phyloP scores from a whole-genome alignment of 2,888 invertebrate genomes.

The Pandemis cinnamomeana region DNA sequence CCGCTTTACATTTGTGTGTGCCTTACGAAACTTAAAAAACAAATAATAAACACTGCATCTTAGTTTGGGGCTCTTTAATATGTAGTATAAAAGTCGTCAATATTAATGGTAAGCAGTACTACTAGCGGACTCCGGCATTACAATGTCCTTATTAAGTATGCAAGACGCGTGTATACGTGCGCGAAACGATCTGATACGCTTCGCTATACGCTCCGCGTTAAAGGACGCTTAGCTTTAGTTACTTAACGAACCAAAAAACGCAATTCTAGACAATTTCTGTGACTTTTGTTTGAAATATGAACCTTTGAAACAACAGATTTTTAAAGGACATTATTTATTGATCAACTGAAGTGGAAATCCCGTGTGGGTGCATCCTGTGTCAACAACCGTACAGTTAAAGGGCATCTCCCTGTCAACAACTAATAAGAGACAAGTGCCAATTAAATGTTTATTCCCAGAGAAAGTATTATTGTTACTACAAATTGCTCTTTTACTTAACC shows the following conservation, averaged over 20 bases:
- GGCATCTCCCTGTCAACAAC: not conserved
- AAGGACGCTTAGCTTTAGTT: slow-evolving; percentile 27
- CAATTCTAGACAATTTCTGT: not conserved
- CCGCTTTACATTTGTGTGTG: not conserved
- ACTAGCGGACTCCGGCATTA: slow-evolving; percentile 21
- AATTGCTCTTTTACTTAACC: too few species aligned
- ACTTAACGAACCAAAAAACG: slow-evolving; percentile 30
- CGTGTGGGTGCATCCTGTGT: not conserved
- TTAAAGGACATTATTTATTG: not conserved
- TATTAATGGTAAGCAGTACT: slow-evolving; percentile 24
- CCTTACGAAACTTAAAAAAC: not conserved
- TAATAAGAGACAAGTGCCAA: not conserved
- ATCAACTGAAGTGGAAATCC: not conserved
- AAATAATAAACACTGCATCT: not conserved
- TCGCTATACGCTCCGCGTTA: slow-evolving; percentile 30
- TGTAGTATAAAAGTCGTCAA: slow-evolving; percentile 3
- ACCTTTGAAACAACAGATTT: slow-evolving; percentile 1
- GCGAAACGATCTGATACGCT: slow-evolving; percentile 37
- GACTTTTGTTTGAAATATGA: slow-evolving; percentile 13
- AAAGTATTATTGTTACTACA: too few species aligned
- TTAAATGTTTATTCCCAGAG: not conserved
- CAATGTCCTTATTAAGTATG: slow-evolving; percentile 39
- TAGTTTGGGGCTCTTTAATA: not conserved
- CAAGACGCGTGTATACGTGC: slow-evolving; percentile 24
- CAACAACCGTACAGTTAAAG: not conserved